Conservation (phyloP, 2,113 vertebrate species). For the Sander lucioperca region DNA sequence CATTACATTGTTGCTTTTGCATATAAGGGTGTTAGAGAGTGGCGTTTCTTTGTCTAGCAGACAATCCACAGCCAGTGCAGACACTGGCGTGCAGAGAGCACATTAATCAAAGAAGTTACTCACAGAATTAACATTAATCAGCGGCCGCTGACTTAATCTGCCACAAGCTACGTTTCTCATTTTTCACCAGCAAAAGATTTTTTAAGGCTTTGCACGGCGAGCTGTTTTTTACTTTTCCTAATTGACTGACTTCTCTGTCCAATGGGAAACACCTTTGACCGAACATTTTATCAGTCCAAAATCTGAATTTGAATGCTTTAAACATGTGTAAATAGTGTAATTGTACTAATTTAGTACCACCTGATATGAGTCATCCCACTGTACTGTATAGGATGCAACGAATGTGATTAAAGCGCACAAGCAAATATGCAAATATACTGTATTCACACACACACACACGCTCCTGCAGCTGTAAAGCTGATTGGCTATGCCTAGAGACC, state of each 20-base stretch:
- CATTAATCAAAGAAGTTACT: neutral
- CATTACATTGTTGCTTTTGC: neutral
- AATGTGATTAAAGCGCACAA: conserved; percentile 21
- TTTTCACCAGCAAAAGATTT: neutral
- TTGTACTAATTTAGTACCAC: conserved; percentile 16
- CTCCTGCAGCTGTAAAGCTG: conserved; percentile 13
- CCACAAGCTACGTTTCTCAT: neutral
- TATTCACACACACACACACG: conserved; percentile 1
- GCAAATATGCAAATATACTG: neutral
- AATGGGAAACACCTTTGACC: neutral
- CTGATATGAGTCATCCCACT: conserved; percentile 18
- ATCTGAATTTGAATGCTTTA: neutral
- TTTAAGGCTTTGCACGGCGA: no score
- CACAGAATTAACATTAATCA: neutral
- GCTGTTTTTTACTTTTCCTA: neutral
- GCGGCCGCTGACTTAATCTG: neutral
- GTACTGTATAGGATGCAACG: conserved; percentile 1
- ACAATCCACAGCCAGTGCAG: neutral
- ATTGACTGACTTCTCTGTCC: neutral
- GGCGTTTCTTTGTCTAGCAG: neutral
- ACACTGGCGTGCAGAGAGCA: neutral
- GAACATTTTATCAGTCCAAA: neutral
- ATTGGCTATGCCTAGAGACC: conserved; percentile 51
- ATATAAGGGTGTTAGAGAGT: neutral
- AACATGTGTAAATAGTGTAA: neutral